Conservation (phyloP, 2,888 invertebrate genomes). For the Odiellus spinosus region DNA sequence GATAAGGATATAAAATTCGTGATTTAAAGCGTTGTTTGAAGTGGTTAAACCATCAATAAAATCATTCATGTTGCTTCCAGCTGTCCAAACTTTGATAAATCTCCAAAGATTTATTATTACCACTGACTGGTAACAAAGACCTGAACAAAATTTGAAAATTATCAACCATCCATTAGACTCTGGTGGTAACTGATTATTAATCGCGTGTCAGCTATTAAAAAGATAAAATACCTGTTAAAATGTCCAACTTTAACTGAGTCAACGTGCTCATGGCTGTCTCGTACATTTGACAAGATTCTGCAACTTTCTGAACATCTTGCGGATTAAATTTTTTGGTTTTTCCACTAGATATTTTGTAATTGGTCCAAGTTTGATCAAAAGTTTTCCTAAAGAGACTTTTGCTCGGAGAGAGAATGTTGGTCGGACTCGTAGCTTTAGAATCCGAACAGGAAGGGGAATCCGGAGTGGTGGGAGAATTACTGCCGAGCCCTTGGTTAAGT, state of each 20-base stretch:
- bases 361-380: no score
- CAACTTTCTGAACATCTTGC: constrained; percentile 39
- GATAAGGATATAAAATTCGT: constrained; percentile 82
- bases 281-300: constrained; percentile 77
- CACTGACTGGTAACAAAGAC: constrained; percentile 81
- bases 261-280: constrained; percentile 77
- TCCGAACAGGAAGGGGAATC: no score
- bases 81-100: constrained; percentile 71
- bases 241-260: constrained; percentile 75
- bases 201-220: background rate
- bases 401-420: no score
- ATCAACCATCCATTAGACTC: no score
- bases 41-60: constrained; percentile 68
- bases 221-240: constrained; percentile 55
- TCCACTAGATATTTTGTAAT: no score
- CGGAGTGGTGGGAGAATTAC: no score
- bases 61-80: constrained; percentile 70
- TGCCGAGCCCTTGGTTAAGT: no score
- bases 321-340: no score
- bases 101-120: constrained; percentile 80
- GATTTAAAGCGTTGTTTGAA: constrained; percentile 54
- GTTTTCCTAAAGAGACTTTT: no score
- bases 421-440: no score
- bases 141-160: constrained; percentile 36
- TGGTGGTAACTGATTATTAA: constrained; percentile 8